Base-by-base conservation (phyloP, 2,113 vertebrate genomes). In the Fregata magnificens region DNA sequence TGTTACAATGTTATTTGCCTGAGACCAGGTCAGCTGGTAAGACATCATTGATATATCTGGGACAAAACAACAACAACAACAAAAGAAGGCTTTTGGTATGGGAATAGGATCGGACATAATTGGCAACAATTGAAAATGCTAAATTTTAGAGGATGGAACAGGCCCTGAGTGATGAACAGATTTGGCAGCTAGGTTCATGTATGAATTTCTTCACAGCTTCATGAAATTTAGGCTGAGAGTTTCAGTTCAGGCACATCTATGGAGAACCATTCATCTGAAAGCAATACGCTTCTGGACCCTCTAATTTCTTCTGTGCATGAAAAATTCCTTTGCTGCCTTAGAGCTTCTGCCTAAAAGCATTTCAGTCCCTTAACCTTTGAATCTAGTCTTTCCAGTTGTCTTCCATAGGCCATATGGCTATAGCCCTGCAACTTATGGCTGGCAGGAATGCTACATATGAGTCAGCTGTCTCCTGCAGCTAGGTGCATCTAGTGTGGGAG, bases 281-380 rank as follows among this genome's bases (percentile, higher is more conserved):
- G 16, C 21, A 49, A 16, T 7, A 16, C 0, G 0, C 25, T 21
- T 5, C 13, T 58, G 38, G 34, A 44, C 19, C 8, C 10, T 29
- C 28, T 59, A 1, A 42, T 73, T 86, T 52, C 40, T 76, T 49
- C 74, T 59, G 13, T 38, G 32, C 1, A 0, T 42, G 22, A 86
- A 69, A 61, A 90, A 18, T 25, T 42, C 20, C 10, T 83, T 66
- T 67, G 13, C 9, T 72, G 1, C 82, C 82, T 88, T 36, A 42
- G 14, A 70, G 11, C 12, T 73, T 82, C 55, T 50, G 10, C 32
- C 50, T 86, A 32, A 73, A 81, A 86, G 26, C 8, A 16, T 72
- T 78, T 72, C 34, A 56, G 0, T 9, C 8, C 56, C 25, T 73
- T 20, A 53, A 7, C 13, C 13, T 93, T 26, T 62, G 17, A 56